Conservation (phyloP, 37 sponge, comb jelly and placozoan species). For the Oscarella lobularis region DNA sequence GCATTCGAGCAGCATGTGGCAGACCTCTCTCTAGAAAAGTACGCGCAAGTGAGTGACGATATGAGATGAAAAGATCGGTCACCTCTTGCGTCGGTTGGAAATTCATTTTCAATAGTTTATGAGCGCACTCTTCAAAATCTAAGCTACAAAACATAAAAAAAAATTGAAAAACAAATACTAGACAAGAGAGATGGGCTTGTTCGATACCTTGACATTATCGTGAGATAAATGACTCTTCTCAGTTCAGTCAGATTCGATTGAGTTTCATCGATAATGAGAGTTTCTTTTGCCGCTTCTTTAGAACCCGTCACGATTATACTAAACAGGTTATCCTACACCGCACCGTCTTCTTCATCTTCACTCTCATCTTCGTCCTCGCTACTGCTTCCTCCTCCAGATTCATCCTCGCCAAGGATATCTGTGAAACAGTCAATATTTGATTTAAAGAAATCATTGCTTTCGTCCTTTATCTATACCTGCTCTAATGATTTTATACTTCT, state of each 20-base stretch:
- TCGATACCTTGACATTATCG: constrained; percentile 84
- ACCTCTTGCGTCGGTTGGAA: constrained; percentile 79
- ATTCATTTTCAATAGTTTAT: constrained; percentile 76
- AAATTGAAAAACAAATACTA: too few species aligned
- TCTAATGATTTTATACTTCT: constrained; percentile 63
- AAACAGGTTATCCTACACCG: constrained; percentile 42
- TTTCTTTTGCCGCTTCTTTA: constrained; percentile 9
- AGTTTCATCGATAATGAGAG: constrained; percentile 73
- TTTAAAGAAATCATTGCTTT: background rate
- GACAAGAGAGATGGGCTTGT: too few species aligned
- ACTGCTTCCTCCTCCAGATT: constrained; percentile 14
- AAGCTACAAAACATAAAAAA: too few species aligned
- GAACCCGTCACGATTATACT: constrained; percentile 14
- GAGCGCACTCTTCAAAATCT: constrained; percentile 94
- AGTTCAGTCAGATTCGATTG: constrained; percentile 46
- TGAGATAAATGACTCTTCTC: constrained; percentile 85
- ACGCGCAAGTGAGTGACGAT: too few species aligned
- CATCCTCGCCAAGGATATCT: constrained; percentile 56
- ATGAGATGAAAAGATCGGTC: too few species aligned
- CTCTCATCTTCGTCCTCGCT: constrained; percentile 27
- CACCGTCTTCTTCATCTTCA: constrained; percentile 20
- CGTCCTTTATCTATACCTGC: constrained; percentile 21
- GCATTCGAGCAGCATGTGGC: constrained; percentile 78
- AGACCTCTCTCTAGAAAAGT: constrained; percentile 40
- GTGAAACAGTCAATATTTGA: background rate